Evolutionary conservation across 2,113 vertebrate species (phyloP), one percentile per base, ranked within the genome.

Genomic region (Sterna hirundo): DNA sequence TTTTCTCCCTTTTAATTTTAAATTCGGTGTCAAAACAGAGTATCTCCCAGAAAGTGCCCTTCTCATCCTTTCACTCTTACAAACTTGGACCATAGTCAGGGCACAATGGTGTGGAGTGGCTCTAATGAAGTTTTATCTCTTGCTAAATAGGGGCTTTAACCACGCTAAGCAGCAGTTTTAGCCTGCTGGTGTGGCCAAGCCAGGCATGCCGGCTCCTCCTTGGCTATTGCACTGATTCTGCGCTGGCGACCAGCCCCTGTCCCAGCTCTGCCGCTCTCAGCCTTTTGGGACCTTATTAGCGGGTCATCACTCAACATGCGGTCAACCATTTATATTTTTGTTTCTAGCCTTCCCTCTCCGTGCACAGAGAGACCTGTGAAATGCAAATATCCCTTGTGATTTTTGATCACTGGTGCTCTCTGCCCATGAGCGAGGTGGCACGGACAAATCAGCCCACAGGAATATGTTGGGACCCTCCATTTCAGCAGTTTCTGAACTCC

Each of bases 401-500:
- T 95, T 92, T 88, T 38, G 27, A 61, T 65, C 38, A 22, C 13
- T 13, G 27, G 19, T 51, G 10, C 9, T 87, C 11, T 91, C 23
- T 94, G 51, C n/a, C n/a, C 0, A 0, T 51, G 15, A 61, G 23
- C 0, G 5, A 84, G 32, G 38, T 49, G 23, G 13, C 52, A 82
- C 0, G 2, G 22, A 66, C 52, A 89, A 72, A 83, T 61, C 13
- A 85, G 66, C 46, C 60, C 49, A 60, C 69, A 38, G 49, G 27
- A 83, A 80, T 1, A 1, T 29, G 46, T 46, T 29, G 1, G 0
- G 65, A 83, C 23, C 15, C 10, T 94, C 36, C 49, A 52, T 89
- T 95, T 90, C 65, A 93, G 76, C 26, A 34, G 22, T 71, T 86
- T 86, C 86, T 87, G 84, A 93, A 55, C 83, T 77, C 57, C 16